A percentile compares a stretch with the other conserved stretches of the same genome.
These are phyloP conservation scores for Eulithis prunata DNA, from an alignment of 2,888 invertebrate species.

Conservation along the genomic window DNA sequence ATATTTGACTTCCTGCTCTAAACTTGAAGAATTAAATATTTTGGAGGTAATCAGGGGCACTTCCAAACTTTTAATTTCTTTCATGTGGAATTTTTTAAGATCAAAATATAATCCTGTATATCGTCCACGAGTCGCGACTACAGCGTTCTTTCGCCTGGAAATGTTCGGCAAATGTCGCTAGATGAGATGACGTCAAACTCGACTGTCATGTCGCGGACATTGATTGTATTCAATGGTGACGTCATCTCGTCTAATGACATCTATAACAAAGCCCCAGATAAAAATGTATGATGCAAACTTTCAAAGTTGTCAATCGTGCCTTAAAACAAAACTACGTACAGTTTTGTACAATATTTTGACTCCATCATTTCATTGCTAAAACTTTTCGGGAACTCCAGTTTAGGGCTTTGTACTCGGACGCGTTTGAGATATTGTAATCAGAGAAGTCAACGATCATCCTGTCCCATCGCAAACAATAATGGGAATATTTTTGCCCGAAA, in stretches of 20 bases:
- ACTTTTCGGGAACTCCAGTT: conserved; percentile 10
- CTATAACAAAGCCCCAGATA: conserved; percentile 6
- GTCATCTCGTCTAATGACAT: neutral
- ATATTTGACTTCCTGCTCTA: too few species aligned
- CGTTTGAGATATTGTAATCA: neutral
- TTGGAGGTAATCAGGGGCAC: too few species aligned
- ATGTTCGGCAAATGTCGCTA: too few species aligned
- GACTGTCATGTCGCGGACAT: too few species aligned
- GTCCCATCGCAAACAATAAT: too few species aligned
- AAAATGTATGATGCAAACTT: conserved; percentile 43
- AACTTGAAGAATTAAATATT: too few species aligned
- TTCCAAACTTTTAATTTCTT: too few species aligned
- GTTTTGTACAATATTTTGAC: conserved; percentile 56
- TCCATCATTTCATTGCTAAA: conserved; percentile 45
- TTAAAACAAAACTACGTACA: conserved; percentile 55
- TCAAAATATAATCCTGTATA: conserved; percentile 23
- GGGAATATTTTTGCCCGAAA: too few species aligned
- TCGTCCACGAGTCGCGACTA: conserved; percentile 24
- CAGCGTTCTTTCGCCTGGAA: too few species aligned
- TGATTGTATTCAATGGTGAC: neutral
- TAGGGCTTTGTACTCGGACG: neutral
- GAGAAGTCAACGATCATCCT: too few species aligned
- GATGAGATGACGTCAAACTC: too few species aligned
- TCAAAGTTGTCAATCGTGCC: conserved; percentile 67
- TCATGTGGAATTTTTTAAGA: too few species aligned